Evolutionary conservation across 2,797 vertebrate genomes (phyloP).

Genomic region (Sebastes reedi): DNA sequence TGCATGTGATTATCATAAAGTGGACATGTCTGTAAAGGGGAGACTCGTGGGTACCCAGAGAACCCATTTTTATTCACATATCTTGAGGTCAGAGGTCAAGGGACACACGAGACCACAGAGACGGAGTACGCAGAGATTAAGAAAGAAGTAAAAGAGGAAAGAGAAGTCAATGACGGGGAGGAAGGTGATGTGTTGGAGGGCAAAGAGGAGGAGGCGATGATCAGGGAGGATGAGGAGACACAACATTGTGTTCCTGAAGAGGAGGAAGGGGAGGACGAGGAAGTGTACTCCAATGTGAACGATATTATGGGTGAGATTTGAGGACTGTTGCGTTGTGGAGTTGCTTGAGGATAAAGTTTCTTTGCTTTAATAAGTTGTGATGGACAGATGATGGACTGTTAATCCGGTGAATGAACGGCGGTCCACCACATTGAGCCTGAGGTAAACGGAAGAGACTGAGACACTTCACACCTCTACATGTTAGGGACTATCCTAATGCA

Average conservation of each 20-base stretch:
- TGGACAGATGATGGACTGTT: neutral
- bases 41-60: no score
- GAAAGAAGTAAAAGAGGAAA: neutral
- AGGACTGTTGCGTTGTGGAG: neutral
- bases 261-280: conserved; percentile 9
- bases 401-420: accelerated
- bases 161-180: accelerated
- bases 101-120: neutral
- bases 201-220: neutral
- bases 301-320: conserved; percentile 5
- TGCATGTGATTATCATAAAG: no score
- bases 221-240: neutral
- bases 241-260: neutral
- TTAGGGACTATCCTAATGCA: neutral
- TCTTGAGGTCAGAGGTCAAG: no score
- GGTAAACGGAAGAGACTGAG: neutral
- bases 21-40: no score
- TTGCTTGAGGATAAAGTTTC: neutral
- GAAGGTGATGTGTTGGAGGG: neutral
- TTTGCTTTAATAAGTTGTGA: neutral
- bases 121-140: conserved; percentile 48
- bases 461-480: neutral
- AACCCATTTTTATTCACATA: no score
- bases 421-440: neutral
- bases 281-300: conserved; percentile 38